Evolutionary conservation across 2,888 invertebrate species (phyloP), one percentile per base, ranked within the genome.

Genomic region (Criorhina ranunculi): DNA sequence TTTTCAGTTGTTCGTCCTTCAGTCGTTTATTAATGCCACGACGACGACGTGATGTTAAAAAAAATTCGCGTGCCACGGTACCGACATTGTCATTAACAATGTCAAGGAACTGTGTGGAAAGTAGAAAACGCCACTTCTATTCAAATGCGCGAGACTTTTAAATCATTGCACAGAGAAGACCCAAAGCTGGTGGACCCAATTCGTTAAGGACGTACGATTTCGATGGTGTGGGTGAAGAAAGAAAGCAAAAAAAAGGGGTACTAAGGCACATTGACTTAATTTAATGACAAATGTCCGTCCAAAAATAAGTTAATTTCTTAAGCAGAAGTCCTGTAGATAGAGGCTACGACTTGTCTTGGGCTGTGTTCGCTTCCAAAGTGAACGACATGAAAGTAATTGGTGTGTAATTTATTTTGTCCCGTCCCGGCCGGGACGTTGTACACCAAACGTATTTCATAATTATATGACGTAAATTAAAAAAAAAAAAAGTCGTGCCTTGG

Each of bases 251-350:
- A 24, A 11, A 8, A 7, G 24, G 24, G 19, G 19, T 31, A 44
- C 44, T 17, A 46, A 37, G 15, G 12, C 24, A n/a, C 69, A 60
- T 55, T 24, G 62, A 62, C 53, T 73, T 62, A 33, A 62, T 53
- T 53, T 55, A 53, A 73, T 62, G 53, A 11, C 42, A 19, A 42
- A 19, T 35, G 44, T 62, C 44, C 40, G 29, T 62, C 42, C 49
- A 17, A 60, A 60, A 72, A 53, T 42, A 40, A 60, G 60, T 72
- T 72, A 62, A 72, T 72, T 72, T 42, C 60, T 62, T 51, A 42
- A 42, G 33, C 40, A 31, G 12, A 29, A 12, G 17, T n/a, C 17
- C 31, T 24, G 4, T 1, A 4, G 4, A 24, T 64, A 29, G 17
- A 5, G 44, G 5, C 46, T 33, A 6, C 11, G 51, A 51, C 42